Base-by-base conservation (phyloP, 2,797 vertebrate genomes). In the Macrochelys suwanniensis region DNA sequence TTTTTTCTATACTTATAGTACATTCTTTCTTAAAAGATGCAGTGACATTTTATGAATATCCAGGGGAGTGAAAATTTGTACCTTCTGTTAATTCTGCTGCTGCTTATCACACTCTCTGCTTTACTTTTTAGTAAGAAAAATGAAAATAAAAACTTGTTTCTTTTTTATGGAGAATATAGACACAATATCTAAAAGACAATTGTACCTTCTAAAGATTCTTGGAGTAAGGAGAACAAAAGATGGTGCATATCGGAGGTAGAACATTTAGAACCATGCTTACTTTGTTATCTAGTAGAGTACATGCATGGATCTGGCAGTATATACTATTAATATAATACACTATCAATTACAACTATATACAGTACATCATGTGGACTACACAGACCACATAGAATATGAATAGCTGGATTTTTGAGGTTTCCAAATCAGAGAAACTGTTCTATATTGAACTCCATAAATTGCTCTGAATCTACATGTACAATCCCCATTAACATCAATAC, bases 1-100 rank as follows among this genome's bases (percentile, higher is more conserved):
- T 84, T 93, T 96, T 96, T 93, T 90, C 91, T 88, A 74, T 84
- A 82, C 0, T 0, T 80, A 84, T 17, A 82, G 53, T 57, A 50
- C 11, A 49, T 90, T 95, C 79, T 88, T 96, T 92, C 80, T 96
- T 90, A 80, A 89, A 96, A 97, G 31, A 87, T 45, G 78, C 28
- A 42, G 83, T 94, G 86, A 90, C 82, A 88, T 45, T 84, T 84
- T 88, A 45, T 65, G 68, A 89, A 95, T 94, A 28, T 74, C 42
- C 68, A 90, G 28, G 56, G 80, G n/a, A 84, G 31, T 56, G 54
- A 93, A 97, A 93, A 94, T 42, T 3, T 82, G 59, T 28, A 82
- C 76, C n/a, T 84, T 93, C 57, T 92, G 11, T 93, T 82, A 95
- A 94, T 91, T 95, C 56, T 3, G 0, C 89, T 84, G 50, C 88